A percentile compares a stretch with the other conserved stretches of the same genome.
Evolutionary conservation across 2,113 vertebrate species (phyloP).

Genomic region (Phyllostomus hastatus): DNA sequence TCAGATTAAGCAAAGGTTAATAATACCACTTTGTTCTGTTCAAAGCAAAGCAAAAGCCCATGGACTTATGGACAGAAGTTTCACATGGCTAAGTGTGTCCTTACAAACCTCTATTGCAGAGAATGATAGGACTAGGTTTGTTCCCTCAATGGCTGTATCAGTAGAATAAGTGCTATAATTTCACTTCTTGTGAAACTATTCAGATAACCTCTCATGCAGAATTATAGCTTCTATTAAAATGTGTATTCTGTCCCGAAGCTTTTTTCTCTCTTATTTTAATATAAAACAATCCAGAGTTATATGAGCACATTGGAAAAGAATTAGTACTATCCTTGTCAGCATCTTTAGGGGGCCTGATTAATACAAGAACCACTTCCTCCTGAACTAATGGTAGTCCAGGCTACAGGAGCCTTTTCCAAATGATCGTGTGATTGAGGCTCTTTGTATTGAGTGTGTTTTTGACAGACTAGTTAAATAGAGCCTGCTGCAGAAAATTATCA

Average conservation of each 20-base stretch:
- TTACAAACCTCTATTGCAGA: slow-evolving; percentile 54
- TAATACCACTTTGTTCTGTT: not conserved
- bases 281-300: slow-evolving; percentile 82
- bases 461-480: slow-evolving; percentile 71
- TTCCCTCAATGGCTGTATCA: slow-evolving; percentile 55
- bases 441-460: slow-evolving; percentile 63
- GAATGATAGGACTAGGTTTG: slow-evolving; percentile 45
- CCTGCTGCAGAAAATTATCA: slow-evolving; percentile 67
- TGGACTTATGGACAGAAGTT: not conserved
- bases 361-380: slow-evolving; percentile 62
- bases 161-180: slow-evolving; percentile 76
- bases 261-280: slow-evolving; percentile 75
- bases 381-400: slow-evolving; percentile 65
- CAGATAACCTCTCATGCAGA: slow-evolving; percentile 78
- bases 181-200: slow-evolving; percentile 80
- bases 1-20: not conserved
- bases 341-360: slow-evolving; percentile 75
- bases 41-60: not conserved
- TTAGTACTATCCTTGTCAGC: slow-evolving; percentile 77
- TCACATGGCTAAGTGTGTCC: slow-evolving; percentile 52
- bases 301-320: slow-evolving; percentile 79
- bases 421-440: slow-evolving; percentile 68
- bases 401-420: slow-evolving; percentile 63
- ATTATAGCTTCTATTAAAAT: slow-evolving; percentile 84
- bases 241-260: slow-evolving; percentile 73